Evolutionary conservation across 2,888 invertebrate species (phyloP).

Genomic region (Acleris holmiana): DNA sequence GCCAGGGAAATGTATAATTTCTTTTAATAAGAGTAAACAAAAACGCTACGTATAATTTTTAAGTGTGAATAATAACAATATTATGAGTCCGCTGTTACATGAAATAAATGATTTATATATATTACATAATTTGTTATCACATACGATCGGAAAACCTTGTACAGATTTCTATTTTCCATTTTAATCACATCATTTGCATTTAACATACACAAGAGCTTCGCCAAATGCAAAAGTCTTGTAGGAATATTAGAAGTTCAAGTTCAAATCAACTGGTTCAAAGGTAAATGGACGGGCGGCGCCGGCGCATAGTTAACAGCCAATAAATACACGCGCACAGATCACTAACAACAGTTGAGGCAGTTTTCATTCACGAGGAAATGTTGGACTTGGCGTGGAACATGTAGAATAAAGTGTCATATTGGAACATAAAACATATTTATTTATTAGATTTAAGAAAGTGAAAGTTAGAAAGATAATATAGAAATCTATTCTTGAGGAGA

Average conservation of each 20-base stretch:
- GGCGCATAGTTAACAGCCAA: constrained; percentile 47
- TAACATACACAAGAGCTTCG: constrained; percentile 21
- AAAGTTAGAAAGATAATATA: too few relatives aligned
- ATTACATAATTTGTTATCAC: not conserved
- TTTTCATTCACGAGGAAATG: not conserved
- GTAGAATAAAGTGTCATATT: not conserved
- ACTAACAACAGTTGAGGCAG: constrained; percentile 8
- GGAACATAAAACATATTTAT: too few relatives aligned
- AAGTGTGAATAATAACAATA: too few relatives aligned
- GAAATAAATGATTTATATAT: too few relatives aligned
- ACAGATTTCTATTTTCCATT: not conserved
- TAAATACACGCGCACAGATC: constrained; percentile 44
- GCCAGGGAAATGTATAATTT: too few relatives aligned
- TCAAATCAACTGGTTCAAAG: constrained; percentile 56
- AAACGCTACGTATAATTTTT: too few relatives aligned
- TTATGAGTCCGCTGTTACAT: too few relatives aligned
- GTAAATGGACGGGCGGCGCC: constrained; percentile 53
- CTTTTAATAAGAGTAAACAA: too few relatives aligned
- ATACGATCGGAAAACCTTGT: not conserved
- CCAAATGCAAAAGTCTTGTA: constrained; percentile 39
- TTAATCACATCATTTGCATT: constrained; percentile 28
- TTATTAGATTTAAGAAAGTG: too few relatives aligned
- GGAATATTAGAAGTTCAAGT: constrained; percentile 55
- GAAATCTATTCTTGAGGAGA: too few relatives aligned
- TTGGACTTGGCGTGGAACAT: not conserved